A percentile compares a stretch with the other conserved stretches of the same genome.
phyloP scores from a whole-genome alignment of 2,113 vertebrate species.

The Marmota monax region DNA sequence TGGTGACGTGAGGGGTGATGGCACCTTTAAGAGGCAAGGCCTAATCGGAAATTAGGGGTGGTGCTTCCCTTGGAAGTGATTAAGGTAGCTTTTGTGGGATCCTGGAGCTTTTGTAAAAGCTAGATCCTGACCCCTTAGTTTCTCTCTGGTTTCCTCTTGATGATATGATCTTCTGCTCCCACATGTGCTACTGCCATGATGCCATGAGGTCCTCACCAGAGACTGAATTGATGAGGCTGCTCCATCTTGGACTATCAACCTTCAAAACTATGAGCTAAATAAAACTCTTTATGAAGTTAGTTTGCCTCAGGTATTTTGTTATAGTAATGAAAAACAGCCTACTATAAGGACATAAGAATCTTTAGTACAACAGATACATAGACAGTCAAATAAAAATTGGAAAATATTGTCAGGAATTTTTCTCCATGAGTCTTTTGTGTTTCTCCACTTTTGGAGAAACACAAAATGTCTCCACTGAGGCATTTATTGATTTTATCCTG shows the following conservation, averaged over 20 bases:
- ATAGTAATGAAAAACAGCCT: neutral
- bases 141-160: neutral
- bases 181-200: neutral
- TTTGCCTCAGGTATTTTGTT: neutral
- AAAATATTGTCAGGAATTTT: neutral
- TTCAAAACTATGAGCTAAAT: no score
- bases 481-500: neutral
- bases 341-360: neutral
- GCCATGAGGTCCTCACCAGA: neutral
- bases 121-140: neutral
- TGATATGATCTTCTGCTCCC: neutral
- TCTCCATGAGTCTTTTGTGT: neutral
- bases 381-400: slow-evolving; percentile 3
- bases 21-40: neutral
- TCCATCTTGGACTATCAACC: neutral
- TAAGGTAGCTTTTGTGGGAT: neutral
- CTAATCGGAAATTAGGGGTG: no score
- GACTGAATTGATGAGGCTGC: neutral
- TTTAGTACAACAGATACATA: neutral
- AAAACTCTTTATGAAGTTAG: neutral
- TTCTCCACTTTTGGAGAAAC: neutral
- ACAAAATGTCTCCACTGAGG: neutral
- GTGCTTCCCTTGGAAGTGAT: neutral
- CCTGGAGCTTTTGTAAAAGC: neutral
- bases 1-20: neutral